Percentiles rank a stretch among this genome's conserved stretches.
Evolutionary conservation across 2,888 invertebrate genomes (phyloP).

Genomic region (Ormyrus thymus): DNA sequence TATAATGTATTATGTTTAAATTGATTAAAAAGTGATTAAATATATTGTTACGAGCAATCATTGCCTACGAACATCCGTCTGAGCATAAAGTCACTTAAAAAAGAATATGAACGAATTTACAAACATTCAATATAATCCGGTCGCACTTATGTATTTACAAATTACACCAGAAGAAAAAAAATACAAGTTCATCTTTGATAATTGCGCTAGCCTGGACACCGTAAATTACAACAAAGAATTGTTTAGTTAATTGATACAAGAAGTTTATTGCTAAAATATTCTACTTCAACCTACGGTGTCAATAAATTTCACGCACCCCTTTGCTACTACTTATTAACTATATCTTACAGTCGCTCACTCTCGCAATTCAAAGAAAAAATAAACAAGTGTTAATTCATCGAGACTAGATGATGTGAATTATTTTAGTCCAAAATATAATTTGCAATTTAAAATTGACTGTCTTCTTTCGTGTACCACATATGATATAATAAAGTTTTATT

Average conservation of each 20-base stretch:
- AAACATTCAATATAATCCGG: slow-evolving; percentile 24
- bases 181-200: slow-evolving; percentile 5
- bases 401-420: neutral
- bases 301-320: slow-evolving; percentile 12
- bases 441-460: no score
- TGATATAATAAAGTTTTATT: no score
- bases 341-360: slow-evolving; percentile 24
- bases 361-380: neutral
- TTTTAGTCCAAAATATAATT: neutral
- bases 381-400: no score
- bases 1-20: no score
- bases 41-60: neutral
- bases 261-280: slow-evolving; percentile 4
- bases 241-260: slow-evolving; percentile 14
- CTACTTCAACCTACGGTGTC: neutral
- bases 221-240: slow-evolving; percentile 9
- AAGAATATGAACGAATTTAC: slow-evolving; percentile 27
- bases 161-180: slow-evolving; percentile 29
- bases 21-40: no score
- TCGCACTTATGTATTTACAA: slow-evolving; percentile 47
- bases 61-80: neutral
- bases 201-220: neutral
- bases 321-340: slow-evolving; percentile 1
- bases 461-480: no score
- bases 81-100: neutral